Evolutionary conservation across 2,797 vertebrate genomes (phyloP).

Genomic region (Fringilla coelebs): DNA sequence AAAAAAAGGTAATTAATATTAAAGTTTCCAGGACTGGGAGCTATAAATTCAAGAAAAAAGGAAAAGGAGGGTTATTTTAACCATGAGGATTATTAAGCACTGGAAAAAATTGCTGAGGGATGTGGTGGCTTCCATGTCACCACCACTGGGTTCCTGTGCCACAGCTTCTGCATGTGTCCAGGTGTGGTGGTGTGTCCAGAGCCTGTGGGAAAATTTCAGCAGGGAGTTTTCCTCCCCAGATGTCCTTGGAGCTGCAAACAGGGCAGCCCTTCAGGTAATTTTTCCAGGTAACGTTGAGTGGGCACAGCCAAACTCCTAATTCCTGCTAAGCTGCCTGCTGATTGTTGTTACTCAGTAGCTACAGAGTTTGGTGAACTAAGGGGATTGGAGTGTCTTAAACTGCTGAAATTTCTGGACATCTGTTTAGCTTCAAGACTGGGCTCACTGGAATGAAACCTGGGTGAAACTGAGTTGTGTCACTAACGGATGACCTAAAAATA

Average conservation of each 20-base stretch:
- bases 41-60: not conserved
- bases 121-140: not conserved
- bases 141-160: not conserved
- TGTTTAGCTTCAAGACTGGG: not conserved
- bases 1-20: not conserved
- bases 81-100: not conserved
- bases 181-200: not conserved
- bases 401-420: not conserved
- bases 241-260: not conserved
- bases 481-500: not conserved
- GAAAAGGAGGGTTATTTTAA: not conserved
- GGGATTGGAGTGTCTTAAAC: not conserved
- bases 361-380: not conserved
- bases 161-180: rapidly evolving
- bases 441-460: not conserved
- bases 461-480: not conserved
- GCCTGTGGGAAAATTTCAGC: not conserved
- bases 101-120: not conserved
- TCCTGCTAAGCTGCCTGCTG: not conserved
- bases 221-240: not conserved
- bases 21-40: not conserved
- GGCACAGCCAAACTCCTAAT: not conserved
- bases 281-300: not conserved
- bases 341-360: not conserved
- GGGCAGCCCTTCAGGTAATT: not conserved